Conservation (phyloP, 2,797 vertebrate species). For the Distichodus sexfasciatus region DNA sequence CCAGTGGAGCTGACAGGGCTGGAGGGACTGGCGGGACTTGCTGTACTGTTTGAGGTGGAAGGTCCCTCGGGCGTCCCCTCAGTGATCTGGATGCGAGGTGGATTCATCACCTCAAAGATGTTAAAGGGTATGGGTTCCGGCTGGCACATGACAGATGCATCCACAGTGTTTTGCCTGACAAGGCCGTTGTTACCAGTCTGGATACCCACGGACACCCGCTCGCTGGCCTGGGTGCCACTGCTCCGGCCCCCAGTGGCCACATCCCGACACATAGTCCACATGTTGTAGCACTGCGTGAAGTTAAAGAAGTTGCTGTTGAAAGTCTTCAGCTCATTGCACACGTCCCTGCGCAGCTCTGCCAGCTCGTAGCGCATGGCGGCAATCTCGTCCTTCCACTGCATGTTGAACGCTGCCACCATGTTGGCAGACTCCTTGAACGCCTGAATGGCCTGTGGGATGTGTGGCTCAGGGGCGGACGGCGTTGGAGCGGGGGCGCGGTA, state of each 20-base stretch:
- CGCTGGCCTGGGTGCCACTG: constrained; percentile 70
- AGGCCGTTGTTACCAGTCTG: constrained; percentile 76
- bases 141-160: constrained; percentile 82
- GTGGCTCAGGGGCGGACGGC: constrained; percentile 66
- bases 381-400: constrained; percentile 84
- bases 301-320: constrained; percentile 86
- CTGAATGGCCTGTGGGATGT: constrained; percentile 78
- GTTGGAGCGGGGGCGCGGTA: constrained; percentile 69
- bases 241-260: constrained; percentile 49
- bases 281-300: constrained; percentile 84
- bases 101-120: constrained; percentile 76
- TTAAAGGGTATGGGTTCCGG: constrained; percentile 76
- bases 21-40: constrained; percentile 71
- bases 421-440: constrained; percentile 82
- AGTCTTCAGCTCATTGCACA: constrained; percentile 80
- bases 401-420: constrained; percentile 81
- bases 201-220: constrained; percentile 77
- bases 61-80: constrained; percentile 75
- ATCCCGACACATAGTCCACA: constrained; percentile 81
- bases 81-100: constrained; percentile 76
- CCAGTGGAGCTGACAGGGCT: constrained; percentile 68
- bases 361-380: constrained; percentile 82
- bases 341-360: constrained; percentile 77
- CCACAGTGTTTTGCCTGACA: constrained; percentile 72
- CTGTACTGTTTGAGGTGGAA: constrained; percentile 68